phyloP scores from a whole-genome alignment of 2,888 invertebrate species.

The Eretmocerus hayati region DNA sequence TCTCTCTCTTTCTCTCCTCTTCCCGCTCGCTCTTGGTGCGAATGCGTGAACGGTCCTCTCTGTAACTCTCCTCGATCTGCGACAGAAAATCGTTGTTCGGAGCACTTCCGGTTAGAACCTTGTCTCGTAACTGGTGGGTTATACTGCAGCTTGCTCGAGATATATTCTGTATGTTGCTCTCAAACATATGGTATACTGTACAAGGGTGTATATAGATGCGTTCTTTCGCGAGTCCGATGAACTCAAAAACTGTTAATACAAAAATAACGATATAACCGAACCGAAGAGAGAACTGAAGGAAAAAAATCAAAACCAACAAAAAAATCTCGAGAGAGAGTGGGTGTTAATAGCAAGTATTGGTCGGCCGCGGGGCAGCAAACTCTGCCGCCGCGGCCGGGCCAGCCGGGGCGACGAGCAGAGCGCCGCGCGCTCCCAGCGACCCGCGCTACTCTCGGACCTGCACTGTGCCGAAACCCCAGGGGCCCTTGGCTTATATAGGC shows the following conservation, averaged over 20 bases:
- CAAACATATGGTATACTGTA: background rate
- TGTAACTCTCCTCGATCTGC: constrained; percentile 29
- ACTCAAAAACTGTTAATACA: background rate
- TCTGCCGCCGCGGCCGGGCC: constrained; percentile 4
- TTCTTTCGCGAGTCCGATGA: constrained; percentile 13
- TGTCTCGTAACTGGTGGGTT: background rate
- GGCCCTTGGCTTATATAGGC: constrained; percentile 34
- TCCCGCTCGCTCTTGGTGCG: too few species aligned
- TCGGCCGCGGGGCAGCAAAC: background rate
- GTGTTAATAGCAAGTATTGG: background rate
- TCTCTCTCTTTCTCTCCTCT: too few species aligned
- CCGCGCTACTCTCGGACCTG: constrained; percentile 11
- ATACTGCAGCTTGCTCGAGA: background rate
- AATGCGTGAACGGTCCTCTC: background rate
- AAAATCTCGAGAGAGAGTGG: background rate
- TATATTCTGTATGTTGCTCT: background rate
- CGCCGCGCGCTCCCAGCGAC: background rate
- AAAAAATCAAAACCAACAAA: too few species aligned
- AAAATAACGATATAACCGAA: background rate
- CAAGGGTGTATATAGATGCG: constrained; percentile 4
- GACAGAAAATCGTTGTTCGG: constrained; percentile 30
- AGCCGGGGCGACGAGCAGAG: constrained; percentile 7
- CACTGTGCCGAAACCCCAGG: constrained; percentile 28
- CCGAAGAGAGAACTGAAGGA: background rate
- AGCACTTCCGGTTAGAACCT: constrained; percentile 26